These are phyloP conservation scores for Toxostoma redivivum DNA, from an alignment of 2,113 vertebrate genomes.

Conservation along the genomic window DNA sequence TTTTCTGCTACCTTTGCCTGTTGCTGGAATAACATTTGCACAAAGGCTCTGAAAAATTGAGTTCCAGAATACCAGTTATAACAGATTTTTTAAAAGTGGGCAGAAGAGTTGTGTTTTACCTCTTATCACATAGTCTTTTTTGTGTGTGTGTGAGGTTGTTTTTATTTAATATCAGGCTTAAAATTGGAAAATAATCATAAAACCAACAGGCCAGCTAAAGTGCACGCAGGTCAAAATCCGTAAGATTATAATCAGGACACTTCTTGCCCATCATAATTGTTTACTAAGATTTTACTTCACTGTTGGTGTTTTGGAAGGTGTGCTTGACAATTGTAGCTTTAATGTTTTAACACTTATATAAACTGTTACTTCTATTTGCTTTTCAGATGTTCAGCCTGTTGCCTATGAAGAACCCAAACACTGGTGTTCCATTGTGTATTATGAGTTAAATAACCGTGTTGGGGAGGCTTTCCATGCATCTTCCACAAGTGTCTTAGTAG, in stretches of 20 bases:
- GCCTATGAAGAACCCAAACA: conserved; percentile 95
- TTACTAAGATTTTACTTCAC: not conserved
- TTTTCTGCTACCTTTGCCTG: not conserved
- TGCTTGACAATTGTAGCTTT: not conserved
- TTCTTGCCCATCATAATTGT: not conserved
- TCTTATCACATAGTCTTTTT: not conserved
- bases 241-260: not conserved
- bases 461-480: conserved; percentile 96
- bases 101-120: not conserved
- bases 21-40: not conserved
- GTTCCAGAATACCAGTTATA: not conserved
- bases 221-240: not conserved
- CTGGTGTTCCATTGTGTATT: conserved; percentile 99
- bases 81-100: not conserved
- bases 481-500: conserved; percentile 93
- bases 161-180: not conserved
- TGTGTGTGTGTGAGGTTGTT: not conserved
- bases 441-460: conserved; percentile 93
- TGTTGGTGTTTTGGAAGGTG: not conserved
- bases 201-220: not conserved
- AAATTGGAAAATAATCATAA: not conserved
- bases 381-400: conserved; percentile 92
- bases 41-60: not conserved
- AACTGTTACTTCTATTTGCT: not conserved
- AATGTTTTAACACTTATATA: not conserved